Evolutionary conservation across 1,140 invertebrate genomes (phyloP).

Genomic region (Drosophila nasuta): DNA sequence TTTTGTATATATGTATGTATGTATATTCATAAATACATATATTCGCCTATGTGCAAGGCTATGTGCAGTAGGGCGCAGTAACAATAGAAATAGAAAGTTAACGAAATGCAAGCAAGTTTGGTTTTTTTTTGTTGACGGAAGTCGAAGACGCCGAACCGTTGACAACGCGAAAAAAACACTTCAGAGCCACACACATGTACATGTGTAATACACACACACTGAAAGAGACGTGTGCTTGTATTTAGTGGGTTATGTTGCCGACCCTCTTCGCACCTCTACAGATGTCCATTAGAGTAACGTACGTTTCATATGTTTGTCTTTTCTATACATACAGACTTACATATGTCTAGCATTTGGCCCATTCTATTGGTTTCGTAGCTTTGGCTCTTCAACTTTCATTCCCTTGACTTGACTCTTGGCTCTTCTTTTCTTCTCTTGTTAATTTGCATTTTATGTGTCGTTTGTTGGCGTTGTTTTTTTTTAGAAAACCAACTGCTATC

Average conservation of each 20-base stretch:
- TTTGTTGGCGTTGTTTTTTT: slow-evolving; percentile 15
- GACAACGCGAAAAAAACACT: slow-evolving; percentile 32
- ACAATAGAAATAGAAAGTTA: slow-evolving; percentile 79
- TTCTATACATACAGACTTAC: slow-evolving; percentile 27
- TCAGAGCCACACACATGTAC: slow-evolving; percentile 23
- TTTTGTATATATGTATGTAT: neutral
- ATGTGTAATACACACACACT: slow-evolving; percentile 20
- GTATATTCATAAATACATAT: no score
- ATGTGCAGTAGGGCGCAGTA: slow-evolving; percentile 41
- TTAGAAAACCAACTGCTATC: slow-evolving; percentile 40
- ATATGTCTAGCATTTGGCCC: slow-evolving; percentile 56
- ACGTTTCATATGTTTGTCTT: slow-evolving; percentile 41
- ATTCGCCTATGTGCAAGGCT: slow-evolving; percentile 35
- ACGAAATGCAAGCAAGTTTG: slow-evolving; percentile 41
- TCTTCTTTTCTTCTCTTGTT: slow-evolving; percentile 58
- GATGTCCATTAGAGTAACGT: slow-evolving; percentile 16
- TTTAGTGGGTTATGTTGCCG: slow-evolving; percentile 43
- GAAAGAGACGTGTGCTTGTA: neutral
- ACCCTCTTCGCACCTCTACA: slow-evolving; percentile 55
- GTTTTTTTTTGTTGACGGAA: slow-evolving; percentile 78
- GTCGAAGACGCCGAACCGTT: slow-evolving; percentile 53
- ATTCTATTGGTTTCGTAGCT: slow-evolving; percentile 59
- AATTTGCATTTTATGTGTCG: slow-evolving; percentile 75
- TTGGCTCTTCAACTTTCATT: slow-evolving; percentile 75
- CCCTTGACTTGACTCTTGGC: slow-evolving; percentile 44